phyloP scores from a whole-genome alignment of 2,113 vertebrate species.

The Australoheros scitulus region DNA sequence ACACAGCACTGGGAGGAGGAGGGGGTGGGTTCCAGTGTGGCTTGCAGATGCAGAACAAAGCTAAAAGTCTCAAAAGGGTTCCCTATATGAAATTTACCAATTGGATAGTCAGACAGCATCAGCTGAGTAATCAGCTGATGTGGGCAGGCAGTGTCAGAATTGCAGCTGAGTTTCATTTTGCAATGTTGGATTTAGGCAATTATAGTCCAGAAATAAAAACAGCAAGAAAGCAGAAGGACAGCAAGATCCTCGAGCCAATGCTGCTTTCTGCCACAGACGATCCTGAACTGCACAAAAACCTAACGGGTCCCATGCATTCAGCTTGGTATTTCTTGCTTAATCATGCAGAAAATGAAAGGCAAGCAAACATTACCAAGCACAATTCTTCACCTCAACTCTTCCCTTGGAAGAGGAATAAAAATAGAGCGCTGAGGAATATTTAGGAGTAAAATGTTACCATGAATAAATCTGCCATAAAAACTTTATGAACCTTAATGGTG shows the following conservation, averaged over 20 bases:
- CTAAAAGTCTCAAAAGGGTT: neutral
- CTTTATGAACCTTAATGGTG: neutral
- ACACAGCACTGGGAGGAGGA: neutral
- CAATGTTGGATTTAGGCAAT: too few relatives aligned
- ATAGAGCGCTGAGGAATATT: constrained; percentile 6
- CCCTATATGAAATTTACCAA: neutral
- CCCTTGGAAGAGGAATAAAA: neutral
- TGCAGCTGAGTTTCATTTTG: neutral
- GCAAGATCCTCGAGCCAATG: neutral
- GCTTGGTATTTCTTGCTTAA: too few relatives aligned
- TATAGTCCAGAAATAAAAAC: neutral
- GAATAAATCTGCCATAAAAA: constrained; percentile 18
- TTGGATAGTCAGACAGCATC: accelerated
- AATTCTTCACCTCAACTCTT: neutral
- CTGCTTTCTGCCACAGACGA: neutral
- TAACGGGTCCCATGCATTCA: too few relatives aligned
- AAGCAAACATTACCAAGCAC: neutral
- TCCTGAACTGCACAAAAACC: neutral
- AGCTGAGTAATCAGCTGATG: neutral
- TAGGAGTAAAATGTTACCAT: neutral
- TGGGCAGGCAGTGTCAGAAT: neutral
- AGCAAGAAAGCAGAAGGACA: neutral
- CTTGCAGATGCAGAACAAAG: neutral
- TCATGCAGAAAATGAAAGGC: neutral
- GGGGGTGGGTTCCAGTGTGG: neutral